Conservation (phyloP, 2,888 invertebrate genomes). For the Trissolcus japonicus region DNA sequence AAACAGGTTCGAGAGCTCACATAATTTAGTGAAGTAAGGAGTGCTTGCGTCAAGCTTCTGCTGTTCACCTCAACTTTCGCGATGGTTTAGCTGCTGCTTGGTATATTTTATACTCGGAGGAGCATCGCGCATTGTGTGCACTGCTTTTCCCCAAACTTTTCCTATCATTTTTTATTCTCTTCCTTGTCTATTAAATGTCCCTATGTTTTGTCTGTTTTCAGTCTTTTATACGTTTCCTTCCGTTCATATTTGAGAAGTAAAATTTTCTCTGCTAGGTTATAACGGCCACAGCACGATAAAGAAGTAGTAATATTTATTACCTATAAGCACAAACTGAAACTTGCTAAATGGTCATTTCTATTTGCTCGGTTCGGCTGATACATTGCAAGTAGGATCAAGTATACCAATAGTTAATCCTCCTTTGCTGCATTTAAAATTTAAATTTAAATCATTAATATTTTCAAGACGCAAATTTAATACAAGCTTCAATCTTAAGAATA, state of each 20-base stretch:
- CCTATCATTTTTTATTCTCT: constrained; percentile 39
- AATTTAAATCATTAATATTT: no score
- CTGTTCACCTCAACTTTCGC: constrained; percentile 46
- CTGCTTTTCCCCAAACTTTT: constrained; percentile 44
- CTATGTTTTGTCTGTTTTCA: constrained; percentile 22
- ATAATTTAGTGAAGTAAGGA: constrained; percentile 49
- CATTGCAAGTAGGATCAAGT: no score
- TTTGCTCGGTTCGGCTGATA: no score
- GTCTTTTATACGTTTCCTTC: constrained; percentile 43
- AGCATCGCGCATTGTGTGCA: constrained; percentile 36
- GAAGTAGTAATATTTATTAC: constrained; percentile 31
- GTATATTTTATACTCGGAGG: constrained; percentile 17
- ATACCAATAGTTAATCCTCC: no score
- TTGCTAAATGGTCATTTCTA: no score
- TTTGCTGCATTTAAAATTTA: no score
- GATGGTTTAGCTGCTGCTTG: constrained; percentile 44
- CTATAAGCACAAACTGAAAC: no score
- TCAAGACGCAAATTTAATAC: no score
- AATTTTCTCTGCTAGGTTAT: constrained; percentile 70
- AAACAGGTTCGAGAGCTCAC: constrained; percentile 25
- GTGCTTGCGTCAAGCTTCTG: constrained; percentile 51
- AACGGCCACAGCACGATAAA: constrained; percentile 62
- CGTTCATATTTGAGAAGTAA: constrained; percentile 66
- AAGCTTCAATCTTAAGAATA: no score
- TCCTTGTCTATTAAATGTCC: constrained; percentile 38